Evolutionary conservation across 1,140 invertebrate genomes (phyloP).

Genomic region (Meloidogyne floridensis): DNA sequence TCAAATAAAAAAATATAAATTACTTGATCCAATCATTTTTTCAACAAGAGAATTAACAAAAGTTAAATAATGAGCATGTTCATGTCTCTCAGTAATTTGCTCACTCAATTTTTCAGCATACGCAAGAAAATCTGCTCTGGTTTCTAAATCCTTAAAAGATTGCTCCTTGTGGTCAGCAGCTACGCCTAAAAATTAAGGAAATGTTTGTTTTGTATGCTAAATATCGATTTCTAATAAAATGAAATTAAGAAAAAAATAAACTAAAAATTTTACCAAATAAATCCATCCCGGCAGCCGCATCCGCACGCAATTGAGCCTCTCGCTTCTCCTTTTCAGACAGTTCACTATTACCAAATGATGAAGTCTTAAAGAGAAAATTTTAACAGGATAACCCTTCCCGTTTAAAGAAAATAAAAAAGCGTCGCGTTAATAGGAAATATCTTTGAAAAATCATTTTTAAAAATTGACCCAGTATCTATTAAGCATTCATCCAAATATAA

Average conservation of each 20-base stretch:
- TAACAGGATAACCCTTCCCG: too few relatives aligned
- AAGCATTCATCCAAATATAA: not conserved
- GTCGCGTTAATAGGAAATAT: too few relatives aligned
- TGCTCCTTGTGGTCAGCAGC: conserved; percentile 36
- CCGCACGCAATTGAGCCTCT: conserved; percentile 38
- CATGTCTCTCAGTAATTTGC: conserved; percentile 18
- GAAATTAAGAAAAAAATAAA: conserved; percentile 24
- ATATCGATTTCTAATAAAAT: not conserved
- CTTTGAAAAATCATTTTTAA: too few relatives aligned
- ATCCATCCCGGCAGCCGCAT: conserved; percentile 36
- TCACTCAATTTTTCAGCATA: conserved; percentile 38
- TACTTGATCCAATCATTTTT: conserved; percentile 34
- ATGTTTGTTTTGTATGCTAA: too few relatives aligned
- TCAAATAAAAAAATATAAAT: conserved; percentile 16
- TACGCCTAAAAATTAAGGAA: conserved; percentile 33
- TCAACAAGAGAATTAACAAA: conserved; percentile 36
- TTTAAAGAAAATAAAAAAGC: too few relatives aligned
- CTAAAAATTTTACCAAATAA: conserved; percentile 34
- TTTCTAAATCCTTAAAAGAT: conserved; percentile 24
- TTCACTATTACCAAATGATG: conserved; percentile 8
- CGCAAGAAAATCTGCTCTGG: conserved; percentile 36
- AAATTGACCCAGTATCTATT: not conserved
- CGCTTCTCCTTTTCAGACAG: conserved; percentile 29
- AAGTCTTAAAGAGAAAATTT: not conserved
- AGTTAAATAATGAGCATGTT: conserved; percentile 23